Evolutionary conservation across 2,888 invertebrate genomes (phyloP).

Genomic region (Protodeltote pygarga): DNA sequence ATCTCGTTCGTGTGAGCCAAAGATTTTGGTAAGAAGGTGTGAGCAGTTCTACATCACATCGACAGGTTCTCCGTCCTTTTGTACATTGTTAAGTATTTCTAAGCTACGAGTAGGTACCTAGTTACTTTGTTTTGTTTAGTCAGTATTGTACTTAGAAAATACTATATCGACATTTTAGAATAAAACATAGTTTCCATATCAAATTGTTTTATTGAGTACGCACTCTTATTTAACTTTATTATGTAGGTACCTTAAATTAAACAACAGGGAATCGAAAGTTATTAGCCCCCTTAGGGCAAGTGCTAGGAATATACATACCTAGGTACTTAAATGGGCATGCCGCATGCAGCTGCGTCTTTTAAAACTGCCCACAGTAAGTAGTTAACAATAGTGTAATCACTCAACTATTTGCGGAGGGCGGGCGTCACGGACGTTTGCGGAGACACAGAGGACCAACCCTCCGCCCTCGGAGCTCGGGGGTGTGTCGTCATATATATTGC

Average conservation of each 20-base stretch:
- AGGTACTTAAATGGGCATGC: background rate
- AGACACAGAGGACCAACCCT: constrained; percentile 46
- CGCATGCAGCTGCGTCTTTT: constrained; percentile 4
- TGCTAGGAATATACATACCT: background rate
- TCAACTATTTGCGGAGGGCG: constrained; percentile 59
- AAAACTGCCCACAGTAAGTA: constrained; percentile 36
- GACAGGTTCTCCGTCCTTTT: constrained; percentile 20
- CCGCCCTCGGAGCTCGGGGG: constrained; percentile 38
- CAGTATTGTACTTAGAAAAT: constrained; percentile 22
- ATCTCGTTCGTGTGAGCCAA: too few species aligned
- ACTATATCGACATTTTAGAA: constrained; percentile 35
- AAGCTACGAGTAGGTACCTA: too few species aligned
- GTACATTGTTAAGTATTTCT: constrained; percentile 51
- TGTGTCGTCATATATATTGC: constrained; percentile 34
- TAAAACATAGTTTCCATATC: constrained; percentile 21
- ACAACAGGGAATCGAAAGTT: background rate
- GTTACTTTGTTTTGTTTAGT: constrained; percentile 40
- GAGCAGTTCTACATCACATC: background rate
- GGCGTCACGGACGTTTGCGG: constrained; percentile 59
- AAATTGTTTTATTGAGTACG: constrained; percentile 23
- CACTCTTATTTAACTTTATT: background rate
- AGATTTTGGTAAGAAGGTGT: background rate
- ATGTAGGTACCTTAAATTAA: background rate
- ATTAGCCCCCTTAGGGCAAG: background rate
- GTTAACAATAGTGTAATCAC: constrained; percentile 68